phyloP scores from a whole-genome alignment of 1,140 invertebrate genomes.

The Littorina saxatilis region DNA sequence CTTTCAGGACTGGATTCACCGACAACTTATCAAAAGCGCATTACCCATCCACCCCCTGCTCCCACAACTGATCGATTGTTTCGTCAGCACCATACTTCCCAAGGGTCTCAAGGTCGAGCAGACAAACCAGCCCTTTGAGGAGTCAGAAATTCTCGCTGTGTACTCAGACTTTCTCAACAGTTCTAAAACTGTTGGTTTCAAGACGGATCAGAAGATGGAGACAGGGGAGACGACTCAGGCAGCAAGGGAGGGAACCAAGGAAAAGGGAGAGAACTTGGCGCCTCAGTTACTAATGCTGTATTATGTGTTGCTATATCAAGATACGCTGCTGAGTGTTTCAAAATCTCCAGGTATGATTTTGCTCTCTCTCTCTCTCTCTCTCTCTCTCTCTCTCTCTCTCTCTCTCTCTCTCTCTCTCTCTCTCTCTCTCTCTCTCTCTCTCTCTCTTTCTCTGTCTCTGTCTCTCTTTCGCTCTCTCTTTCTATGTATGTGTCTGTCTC shows the following conservation, averaged over 20 bases:
- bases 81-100: constrained; percentile 94
- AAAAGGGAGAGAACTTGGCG: constrained; percentile 79
- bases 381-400: no score
- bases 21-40: constrained; percentile 91
- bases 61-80: constrained; percentile 95
- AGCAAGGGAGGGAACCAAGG: constrained; percentile 76
- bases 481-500: no score
- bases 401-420: no score
- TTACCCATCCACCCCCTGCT: constrained; percentile 94
- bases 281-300: constrained; percentile 93
- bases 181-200: background rate
- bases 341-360: constrained; percentile 31
- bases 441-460: no score
- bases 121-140: constrained; percentile 93
- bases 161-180: constrained; percentile 70
- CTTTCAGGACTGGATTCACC: constrained; percentile 90
- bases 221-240: constrained; percentile 71
- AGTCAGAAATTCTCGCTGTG: constrained; percentile 91
- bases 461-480: no score
- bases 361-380: no score
- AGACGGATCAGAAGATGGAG: no score
- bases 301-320: constrained; percentile 95
- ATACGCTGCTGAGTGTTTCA: constrained; percentile 83
- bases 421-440: no score
- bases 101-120: constrained; percentile 80